Conservation (phyloP, 1,140 invertebrate species). For the Nylanderia fulva region DNA sequence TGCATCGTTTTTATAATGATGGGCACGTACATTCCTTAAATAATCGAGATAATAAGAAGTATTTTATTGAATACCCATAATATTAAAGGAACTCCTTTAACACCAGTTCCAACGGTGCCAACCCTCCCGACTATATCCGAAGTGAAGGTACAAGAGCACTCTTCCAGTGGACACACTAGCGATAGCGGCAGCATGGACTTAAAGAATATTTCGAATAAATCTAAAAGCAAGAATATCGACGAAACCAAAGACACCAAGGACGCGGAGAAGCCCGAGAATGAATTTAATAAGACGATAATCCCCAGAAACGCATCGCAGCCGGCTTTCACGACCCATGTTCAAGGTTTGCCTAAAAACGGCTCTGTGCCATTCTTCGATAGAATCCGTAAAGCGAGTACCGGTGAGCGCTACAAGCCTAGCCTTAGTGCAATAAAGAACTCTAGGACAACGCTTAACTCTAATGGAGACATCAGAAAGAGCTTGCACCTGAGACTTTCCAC, state of each 20-base stretch:
- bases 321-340: constrained; percentile 92
- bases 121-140: constrained; percentile 95
- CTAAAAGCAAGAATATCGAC: constrained; percentile 81
- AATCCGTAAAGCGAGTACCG: constrained; percentile 92
- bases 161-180: constrained; percentile 86
- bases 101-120: constrained; percentile 92
- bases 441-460: constrained; percentile 84
- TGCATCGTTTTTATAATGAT: background rate
- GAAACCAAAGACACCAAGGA: constrained; percentile 83
- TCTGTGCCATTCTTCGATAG: constrained; percentile 95
- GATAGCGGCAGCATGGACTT: constrained; percentile 84
- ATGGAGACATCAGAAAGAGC: constrained; percentile 87
- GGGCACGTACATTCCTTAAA: background rate
- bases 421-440: constrained; percentile 90
- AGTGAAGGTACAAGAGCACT: constrained; percentile 90
- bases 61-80: constrained; percentile 70
- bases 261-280: constrained; percentile 80
- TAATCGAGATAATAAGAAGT: constrained; percentile 2
- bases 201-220: constrained; percentile 79
- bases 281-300: constrained; percentile 86
- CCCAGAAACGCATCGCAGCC: constrained; percentile 94
- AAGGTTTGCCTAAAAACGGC: constrained; percentile 93
- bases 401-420: constrained; percentile 92
- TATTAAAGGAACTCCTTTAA: constrained; percentile 88
- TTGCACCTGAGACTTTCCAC: constrained; percentile 87